Evolutionary conservation across 2,113 vertebrate genomes (phyloP), one percentile per base, ranked within the genome.

Genomic region (Nanorana parkeri): DNA sequence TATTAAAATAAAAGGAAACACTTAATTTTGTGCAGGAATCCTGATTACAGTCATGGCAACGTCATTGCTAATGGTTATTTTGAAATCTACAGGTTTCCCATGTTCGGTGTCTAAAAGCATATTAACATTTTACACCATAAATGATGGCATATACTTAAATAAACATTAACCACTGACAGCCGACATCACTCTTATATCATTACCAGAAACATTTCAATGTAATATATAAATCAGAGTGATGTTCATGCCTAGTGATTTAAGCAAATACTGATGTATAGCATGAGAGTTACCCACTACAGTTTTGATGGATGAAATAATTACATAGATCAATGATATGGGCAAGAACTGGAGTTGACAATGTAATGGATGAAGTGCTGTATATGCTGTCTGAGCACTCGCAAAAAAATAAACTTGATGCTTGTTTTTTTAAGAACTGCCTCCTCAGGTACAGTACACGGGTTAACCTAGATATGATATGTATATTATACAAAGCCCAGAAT

Each of bases 271-370:
- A 63, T 76, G 17, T 47, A 63, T 51, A 24, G 36, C 73, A 75
- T 76, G 47, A 64, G 58, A 29, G 56, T 63, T 76, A 64, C 29
- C 61, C 61, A 51, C 56, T 41, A 41, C 36, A 61, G 28, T 19
- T 76, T 76, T 76, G 58, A 76, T 63, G 73, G 73, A 76, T 76
- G 56, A 61, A 76, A 76, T 76, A 76, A 76, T 76, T 76, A 76
- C 58, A 76, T 61, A 76, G 73, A 76, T 78, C 41, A 67, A 78
- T 68, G 77, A 67, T 10, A 68, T 36, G 23, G 11, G 8, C 17
- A 54, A 26, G 17, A 67, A 67, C 54, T 32, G 17, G 36, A 66
- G 24, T 56, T 56, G 51, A 78, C 77, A 56, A 8, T 67, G 23
- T 51, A 67, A 68, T 68, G 32, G 67, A 78, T 67, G 77, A 78